phyloP scores from a whole-genome alignment of 1,140 invertebrate genomes.

The Apis mellifera region Amel_HAv3.1 CM009942.2:788501-789000 shows the following conservation, averaged over 20 bases:
- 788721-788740: too few species aligned
- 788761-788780: too few species aligned
- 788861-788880: conserved; percentile 51
- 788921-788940: conserved; percentile 30
- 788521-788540: conserved; percentile 42
- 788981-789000: conserved; percentile 56
- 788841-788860: not conserved
- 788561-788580: conserved; percentile 52
- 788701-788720: too few species aligned
- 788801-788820: too few species aligned
- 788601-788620: not conserved
- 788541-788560: conserved; percentile 42
- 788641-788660: not conserved
- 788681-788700: conserved; percentile 25
- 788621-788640: conserved; percentile 12
- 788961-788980: conserved; percentile 43
- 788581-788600: not conserved
- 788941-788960: conserved; percentile 38
- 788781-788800: too few species aligned
- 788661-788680: conserved; percentile 42
- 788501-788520: not conserved
- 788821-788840: too few species aligned
- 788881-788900: conserved; percentile 43
- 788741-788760: too few species aligned
- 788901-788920: conserved; percentile 46